Evolutionary conservation across 2,113 vertebrate genomes (phyloP).

Genomic region (Empidonax traillii): DNA sequence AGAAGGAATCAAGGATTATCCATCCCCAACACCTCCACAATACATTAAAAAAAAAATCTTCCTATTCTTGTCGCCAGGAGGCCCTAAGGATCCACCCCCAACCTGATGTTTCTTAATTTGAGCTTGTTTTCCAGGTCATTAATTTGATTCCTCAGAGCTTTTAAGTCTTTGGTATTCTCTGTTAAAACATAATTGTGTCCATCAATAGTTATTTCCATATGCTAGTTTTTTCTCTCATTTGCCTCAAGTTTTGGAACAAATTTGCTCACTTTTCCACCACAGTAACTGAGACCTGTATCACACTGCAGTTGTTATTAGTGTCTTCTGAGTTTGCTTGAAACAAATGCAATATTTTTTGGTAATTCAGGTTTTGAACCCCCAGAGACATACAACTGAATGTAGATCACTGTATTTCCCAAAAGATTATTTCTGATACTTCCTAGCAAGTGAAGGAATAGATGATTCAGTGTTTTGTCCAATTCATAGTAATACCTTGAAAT

Average conservation of each 20-base stretch:
- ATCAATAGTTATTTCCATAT: conserved; percentile 52
- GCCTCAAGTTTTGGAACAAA: conserved; percentile 12
- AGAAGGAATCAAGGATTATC: conserved; percentile 1
- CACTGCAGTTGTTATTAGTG: background rate
- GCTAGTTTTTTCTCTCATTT: background rate
- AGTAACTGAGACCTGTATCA: background rate
- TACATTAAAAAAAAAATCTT: conserved; percentile 43
- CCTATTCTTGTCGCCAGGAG: background rate
- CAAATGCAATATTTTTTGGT: background rate
- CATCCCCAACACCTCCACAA: conserved; percentile 26
- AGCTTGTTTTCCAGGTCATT: conserved; percentile 71
- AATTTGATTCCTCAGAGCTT: conserved; percentile 61
- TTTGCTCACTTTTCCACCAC: background rate
- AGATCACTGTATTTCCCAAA: background rate
- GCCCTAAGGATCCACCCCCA: conserved; percentile 36
- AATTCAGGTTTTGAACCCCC: background rate
- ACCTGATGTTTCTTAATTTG: conserved; percentile 66
- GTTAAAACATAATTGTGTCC: conserved; percentile 58
- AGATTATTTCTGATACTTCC: background rate
- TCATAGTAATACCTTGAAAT: background rate
- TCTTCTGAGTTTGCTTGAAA: background rate
- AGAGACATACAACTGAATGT: background rate
- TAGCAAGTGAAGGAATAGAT: background rate
- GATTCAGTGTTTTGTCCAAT: background rate
- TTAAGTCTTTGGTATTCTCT: conserved; percentile 30